Conservation (phyloP, 2,888 invertebrate genomes). For the Chalcis sispes region DNA sequence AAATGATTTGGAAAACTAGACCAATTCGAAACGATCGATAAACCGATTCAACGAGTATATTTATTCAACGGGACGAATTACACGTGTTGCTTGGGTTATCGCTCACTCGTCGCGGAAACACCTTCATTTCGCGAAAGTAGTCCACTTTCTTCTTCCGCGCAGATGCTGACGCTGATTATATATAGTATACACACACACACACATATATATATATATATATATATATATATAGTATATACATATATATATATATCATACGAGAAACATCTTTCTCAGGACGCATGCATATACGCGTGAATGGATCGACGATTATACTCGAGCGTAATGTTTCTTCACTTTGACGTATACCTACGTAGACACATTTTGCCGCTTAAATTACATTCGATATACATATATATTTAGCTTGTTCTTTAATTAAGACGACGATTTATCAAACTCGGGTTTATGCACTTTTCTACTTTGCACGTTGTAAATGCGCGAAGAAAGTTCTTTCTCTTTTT, state of each 20-base stretch:
- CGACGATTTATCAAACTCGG: not conserved
- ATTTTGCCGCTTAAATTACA: too few species aligned
- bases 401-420: too few species aligned
- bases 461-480: not conserved
- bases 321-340: not conserved
- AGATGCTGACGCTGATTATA: conserved; percentile 37
- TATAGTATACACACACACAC: too few species aligned
- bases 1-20: conserved; percentile 39
- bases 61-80: not conserved
- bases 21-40: conserved; percentile 7
- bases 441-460: not conserved
- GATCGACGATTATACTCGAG: not conserved
- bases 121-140: conserved; percentile 48
- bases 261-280: too few species aligned
- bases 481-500: conserved; percentile 41
- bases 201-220: conserved; percentile 18
- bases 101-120: conserved; percentile 33
- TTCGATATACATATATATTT: too few species aligned
- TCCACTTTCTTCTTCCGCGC: conserved; percentile 47
- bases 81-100: conserved; percentile 23
- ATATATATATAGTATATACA: conserved; percentile 29
- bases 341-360: not conserved
- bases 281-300: too few species aligned
- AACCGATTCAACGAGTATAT: not conserved
- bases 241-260: not conserved